Percentiles rank a stretch among this genome's conserved stretches.
Conservation (phyloP, 1,140 invertebrate genomes). For the Delia radicum region DNA sequence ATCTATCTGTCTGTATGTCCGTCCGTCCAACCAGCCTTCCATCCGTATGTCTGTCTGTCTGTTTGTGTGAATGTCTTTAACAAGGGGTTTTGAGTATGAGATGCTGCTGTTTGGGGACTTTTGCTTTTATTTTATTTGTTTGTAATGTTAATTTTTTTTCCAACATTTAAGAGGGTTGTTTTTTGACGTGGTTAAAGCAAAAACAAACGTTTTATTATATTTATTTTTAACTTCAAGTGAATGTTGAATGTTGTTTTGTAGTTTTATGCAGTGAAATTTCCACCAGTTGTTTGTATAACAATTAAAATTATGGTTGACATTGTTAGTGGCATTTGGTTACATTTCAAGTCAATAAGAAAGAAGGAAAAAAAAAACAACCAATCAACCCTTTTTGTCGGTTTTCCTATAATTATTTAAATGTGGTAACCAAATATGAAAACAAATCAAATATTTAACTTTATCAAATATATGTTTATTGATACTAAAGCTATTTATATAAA, state of each 20-base stretch:
- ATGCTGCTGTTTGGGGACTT: neutral
- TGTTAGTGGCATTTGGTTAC: neutral
- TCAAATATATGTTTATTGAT: no score
- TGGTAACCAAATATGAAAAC: neutral
- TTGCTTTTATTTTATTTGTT: neutral
- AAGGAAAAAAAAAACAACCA: neutral
- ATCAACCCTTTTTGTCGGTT: neutral
- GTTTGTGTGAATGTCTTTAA: neutral
- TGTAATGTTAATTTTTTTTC: neutral
- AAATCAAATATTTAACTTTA: no score
- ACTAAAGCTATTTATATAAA: no score
- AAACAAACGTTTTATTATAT: constrained; percentile 2
- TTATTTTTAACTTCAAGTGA: neutral
- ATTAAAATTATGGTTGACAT: constrained; percentile 17
- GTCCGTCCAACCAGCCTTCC: neutral
- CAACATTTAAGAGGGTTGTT: constrained; percentile 7
- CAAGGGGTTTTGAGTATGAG: neutral
- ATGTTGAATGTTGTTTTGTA: neutral
- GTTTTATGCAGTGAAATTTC: neutral
- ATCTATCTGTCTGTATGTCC: neutral
- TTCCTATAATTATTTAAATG: neutral
- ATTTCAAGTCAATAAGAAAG: neutral
- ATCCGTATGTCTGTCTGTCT: neutral
- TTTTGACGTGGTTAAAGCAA: neutral
- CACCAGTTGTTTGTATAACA: constrained; percentile 6